These are phyloP conservation scores for Petrophora chlorosata DNA, from an alignment of 2,888 invertebrate species.

Conservation along the genomic window DNA sequence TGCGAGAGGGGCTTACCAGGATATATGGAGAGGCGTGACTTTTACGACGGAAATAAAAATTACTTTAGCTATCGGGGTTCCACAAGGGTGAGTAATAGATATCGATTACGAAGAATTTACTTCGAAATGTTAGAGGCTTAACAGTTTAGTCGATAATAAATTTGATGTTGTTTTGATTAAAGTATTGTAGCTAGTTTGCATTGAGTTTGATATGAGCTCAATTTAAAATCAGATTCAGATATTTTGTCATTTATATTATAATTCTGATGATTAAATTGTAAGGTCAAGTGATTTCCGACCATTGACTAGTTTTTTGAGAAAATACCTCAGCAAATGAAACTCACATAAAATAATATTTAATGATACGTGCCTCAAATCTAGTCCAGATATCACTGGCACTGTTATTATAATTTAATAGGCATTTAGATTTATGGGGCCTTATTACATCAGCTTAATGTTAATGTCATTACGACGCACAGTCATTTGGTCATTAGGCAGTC, in stretches of 20 bases:
- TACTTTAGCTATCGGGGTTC: slow-evolving; percentile 24
- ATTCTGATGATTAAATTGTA: neutral
- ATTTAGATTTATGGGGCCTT: slow-evolving; percentile 16
- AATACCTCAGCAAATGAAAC: too few species aligned
- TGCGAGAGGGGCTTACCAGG: slow-evolving; percentile 33
- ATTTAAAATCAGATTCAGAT: too few species aligned
- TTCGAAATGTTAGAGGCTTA: too few species aligned
- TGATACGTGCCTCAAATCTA: slow-evolving; percentile 1
- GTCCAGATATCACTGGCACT: slow-evolving; percentile 14
- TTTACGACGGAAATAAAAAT: slow-evolving; percentile 35
- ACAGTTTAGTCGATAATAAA: too few species aligned
- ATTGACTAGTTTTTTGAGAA: slow-evolving; percentile 3
- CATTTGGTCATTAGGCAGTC: slow-evolving; percentile 20
- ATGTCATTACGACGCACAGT: slow-evolving; percentile 21
- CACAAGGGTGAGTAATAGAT: slow-evolving; percentile 22
- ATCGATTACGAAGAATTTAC: slow-evolving; percentile 13
- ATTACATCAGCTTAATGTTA: slow-evolving; percentile 22
- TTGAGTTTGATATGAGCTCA: too few species aligned
- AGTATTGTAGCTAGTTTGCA: too few species aligned
- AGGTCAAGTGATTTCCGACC: slow-evolving; percentile 16
- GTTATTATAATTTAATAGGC: slow-evolving; percentile 14
- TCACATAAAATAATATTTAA: slow-evolving; percentile 10
- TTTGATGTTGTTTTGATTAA: too few species aligned
- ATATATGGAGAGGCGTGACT: slow-evolving; percentile 37
- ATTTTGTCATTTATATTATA: too few species aligned